phyloP scores from a whole-genome alignment of 2,797 vertebrate genomes.

The Pygocentrus nattereri region DNA sequence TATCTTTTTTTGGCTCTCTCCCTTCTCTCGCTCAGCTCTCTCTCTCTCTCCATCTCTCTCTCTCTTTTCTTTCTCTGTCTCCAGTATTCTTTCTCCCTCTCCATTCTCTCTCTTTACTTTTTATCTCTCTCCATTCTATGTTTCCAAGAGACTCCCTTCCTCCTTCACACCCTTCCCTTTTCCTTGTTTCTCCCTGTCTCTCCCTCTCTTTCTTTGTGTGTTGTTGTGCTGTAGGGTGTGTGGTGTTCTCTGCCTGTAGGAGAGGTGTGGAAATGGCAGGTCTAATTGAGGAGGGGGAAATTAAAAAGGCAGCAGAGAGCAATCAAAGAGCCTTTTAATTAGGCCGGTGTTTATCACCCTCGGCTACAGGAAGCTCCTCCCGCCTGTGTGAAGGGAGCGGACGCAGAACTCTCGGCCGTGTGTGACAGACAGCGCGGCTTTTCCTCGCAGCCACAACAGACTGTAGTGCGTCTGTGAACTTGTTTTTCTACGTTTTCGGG shows the following conservation, averaged over 20 bases:
- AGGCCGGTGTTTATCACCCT: constrained; percentile 71
- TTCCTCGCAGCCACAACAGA: too few relatives aligned
- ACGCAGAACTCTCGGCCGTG: constrained; percentile 9
- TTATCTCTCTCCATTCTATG: too few relatives aligned
- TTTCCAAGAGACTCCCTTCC: too few relatives aligned
- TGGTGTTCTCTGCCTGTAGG: constrained; percentile 27
- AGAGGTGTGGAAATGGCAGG: constrained; percentile 54
- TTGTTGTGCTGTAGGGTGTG: too few relatives aligned
- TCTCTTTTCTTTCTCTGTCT: too few relatives aligned
- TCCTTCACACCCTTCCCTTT: too few relatives aligned
- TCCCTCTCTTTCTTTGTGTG: constrained; percentile 12
- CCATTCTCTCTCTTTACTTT: too few relatives aligned
- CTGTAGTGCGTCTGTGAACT: neutral
- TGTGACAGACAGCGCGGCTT: neutral
- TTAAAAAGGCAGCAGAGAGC: constrained; percentile 74
- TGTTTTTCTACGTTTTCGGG: neutral
- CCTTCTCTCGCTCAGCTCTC: too few relatives aligned
- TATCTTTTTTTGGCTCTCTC: too few relatives aligned
- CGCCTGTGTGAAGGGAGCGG: constrained; percentile 46
- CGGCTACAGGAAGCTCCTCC: constrained; percentile 63
- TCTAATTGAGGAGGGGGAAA: constrained; percentile 68
- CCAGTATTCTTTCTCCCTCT: too few relatives aligned
- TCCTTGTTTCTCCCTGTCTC: too few relatives aligned
- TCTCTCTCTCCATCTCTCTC: too few relatives aligned
- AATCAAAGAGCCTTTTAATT: constrained; percentile 77